Percentiles rank a stretch among this genome's conserved stretches.
Conservation (phyloP, 1,140 invertebrate genomes). For the Gonioctena quinquepunctata region DNA sequence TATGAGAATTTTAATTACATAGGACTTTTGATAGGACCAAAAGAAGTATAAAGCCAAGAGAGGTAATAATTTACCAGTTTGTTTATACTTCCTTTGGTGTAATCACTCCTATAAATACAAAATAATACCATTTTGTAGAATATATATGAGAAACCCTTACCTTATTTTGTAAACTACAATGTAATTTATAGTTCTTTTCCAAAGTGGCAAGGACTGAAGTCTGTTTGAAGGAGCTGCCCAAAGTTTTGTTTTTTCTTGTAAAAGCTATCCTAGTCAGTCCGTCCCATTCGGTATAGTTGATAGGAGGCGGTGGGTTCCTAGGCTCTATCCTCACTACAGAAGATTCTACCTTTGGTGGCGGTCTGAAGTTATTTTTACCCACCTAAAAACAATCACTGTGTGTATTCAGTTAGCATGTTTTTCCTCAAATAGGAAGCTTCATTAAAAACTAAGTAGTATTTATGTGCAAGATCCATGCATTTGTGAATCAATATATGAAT, state of each 20-base stretch:
- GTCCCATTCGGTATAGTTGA: conserved; percentile 98
- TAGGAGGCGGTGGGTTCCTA: conserved; percentile 91
- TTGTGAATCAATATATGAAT: too few species aligned
- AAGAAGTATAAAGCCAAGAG: too few species aligned
- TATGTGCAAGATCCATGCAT: too few species aligned
- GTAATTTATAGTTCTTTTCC: conserved; percentile 90
- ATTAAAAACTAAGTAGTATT: too few species aligned
- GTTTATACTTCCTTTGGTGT: too few species aligned
- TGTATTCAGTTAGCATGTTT: too few species aligned
- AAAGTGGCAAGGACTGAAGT: conserved; percentile 79
- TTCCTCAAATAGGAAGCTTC: too few species aligned
- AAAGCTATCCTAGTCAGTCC: conserved; percentile 94
- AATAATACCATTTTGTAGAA: neutral
- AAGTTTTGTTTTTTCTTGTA: conserved; percentile 90
- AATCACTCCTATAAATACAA: too few species aligned
- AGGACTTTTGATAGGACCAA: too few species aligned
- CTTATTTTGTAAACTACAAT: conserved; percentile 85
- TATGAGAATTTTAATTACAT: too few species aligned
- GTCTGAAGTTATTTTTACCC: conserved; percentile 97
- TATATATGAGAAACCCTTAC: conserved; percentile 59
- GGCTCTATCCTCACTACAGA: conserved; percentile 98
- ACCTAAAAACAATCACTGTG: conserved; percentile 70
- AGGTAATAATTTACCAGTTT: too few species aligned
- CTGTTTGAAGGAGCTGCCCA: conserved; percentile 77
- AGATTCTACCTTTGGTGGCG: conserved; percentile 98